Conservation (phyloP, 53 echinoderm and acorn worm species). For the Luidia sarsii region DNA sequence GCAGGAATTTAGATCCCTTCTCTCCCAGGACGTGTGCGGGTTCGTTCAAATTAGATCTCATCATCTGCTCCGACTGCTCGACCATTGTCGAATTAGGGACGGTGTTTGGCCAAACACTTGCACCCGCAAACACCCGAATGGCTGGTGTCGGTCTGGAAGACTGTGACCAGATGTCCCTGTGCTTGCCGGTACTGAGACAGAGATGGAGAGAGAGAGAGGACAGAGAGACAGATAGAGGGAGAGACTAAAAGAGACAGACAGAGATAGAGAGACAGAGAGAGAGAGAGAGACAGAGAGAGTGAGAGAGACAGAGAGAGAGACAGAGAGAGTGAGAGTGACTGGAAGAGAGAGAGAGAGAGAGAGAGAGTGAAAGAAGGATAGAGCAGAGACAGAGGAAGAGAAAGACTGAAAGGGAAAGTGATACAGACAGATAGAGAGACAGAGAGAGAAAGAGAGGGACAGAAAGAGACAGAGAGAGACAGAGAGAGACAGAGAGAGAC, state of each 20-base stretch:
- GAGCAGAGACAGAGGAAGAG: no score
- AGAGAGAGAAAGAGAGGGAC: not conserved
- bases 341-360: no score
- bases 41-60: no score
- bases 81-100: not conserved
- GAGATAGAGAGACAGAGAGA: no score
- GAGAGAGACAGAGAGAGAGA: no score
- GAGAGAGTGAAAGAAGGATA: not conserved
- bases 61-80: not conserved
- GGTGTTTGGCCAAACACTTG: not conserved
- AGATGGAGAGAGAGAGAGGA: no score
- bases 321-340: not conserved
- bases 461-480: no score
- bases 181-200: not conserved
- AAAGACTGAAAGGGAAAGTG: not conserved
- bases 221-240: not conserved
- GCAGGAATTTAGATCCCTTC: no score
- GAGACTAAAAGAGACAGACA: not conserved
- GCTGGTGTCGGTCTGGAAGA: slow-evolving; percentile 1
- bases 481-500: not conserved
- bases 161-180: not conserved
- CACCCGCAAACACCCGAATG: not conserved
- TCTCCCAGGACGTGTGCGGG: no score
- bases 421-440: no score
- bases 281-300: not conserved